Base-by-base conservation (phyloP, 2,797 vertebrate species). In the Myotis pilosus region DNA sequence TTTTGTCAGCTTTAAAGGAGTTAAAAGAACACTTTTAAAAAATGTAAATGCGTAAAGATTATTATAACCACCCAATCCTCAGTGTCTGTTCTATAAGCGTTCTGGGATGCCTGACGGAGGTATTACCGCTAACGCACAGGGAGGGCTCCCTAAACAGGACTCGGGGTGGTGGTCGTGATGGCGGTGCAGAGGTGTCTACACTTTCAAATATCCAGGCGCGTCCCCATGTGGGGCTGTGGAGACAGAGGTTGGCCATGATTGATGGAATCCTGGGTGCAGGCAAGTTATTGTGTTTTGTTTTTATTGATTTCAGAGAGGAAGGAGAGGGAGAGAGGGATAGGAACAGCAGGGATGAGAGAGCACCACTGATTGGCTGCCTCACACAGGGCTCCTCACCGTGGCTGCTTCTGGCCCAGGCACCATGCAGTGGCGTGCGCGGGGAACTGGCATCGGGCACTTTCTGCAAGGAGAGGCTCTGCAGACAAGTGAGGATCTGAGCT, bases 1-100 rank as follows among this genome's bases (percentile, higher is more conserved):
- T 71, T 92, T 62, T 36, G 38, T 88, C 84, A 95, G 75, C 38
- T 69, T 93, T 83, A 60, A 94, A 86, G 33, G 30, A 94, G 25
- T 79, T 90, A 69, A 62, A 89, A 44, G 36, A 91, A 84, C 47
- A 51, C 11, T 17, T 84, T 53, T 0, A 10, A 75, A 82, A 55
- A 22, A 49, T 33, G 8, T 68, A 17, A 55, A 44, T 25, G 5
- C 44, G 81, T 94, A 33, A 33, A 16, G 68, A 92, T 72, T 57
- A 62, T n/a, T 44, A 22, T 25, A 68, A 71, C 23, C 6, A 8
- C 22, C 9, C 28, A 16, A 7, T 44, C 23, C 60, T 86, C 33
- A 62, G 6, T 66, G 47, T 20, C 28, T 49, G 3, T 11, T 2
- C 51, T 17, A 0, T 3, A 12, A 25, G 41, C 28, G 75, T 72